Conservation (phyloP, 2,888 invertebrate species). For the Platycheirus rosarum region DNA sequence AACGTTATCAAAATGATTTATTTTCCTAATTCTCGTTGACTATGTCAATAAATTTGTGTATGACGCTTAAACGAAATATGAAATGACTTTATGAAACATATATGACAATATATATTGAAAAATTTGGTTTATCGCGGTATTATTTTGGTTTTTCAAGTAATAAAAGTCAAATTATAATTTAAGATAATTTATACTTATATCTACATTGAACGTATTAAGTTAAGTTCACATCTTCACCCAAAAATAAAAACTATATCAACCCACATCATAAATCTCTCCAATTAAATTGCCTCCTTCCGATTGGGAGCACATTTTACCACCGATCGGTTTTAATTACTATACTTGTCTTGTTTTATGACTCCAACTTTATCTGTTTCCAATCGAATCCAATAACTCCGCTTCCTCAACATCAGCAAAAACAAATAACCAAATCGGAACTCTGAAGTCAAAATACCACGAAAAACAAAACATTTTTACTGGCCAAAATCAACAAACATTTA, state of each 20-base stretch:
- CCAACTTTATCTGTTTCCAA: constrained; percentile 47
- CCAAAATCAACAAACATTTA: constrained; percentile 61
- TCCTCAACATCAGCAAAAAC: constrained; percentile 28
- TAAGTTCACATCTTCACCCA: no score
- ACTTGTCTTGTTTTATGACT: constrained; percentile 20
- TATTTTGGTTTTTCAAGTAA: no score
- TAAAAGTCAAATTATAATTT: no score
- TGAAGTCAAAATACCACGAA: constrained; percentile 1
- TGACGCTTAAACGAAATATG: no score
- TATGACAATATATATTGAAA: no score
- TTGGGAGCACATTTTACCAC: constrained; percentile 9
- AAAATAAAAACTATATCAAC: background rate
- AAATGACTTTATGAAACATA: no score
- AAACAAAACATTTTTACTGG: constrained; percentile 56
- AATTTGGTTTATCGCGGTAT: no score
- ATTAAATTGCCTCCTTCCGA: constrained; percentile 11
- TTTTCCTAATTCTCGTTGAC: no score
- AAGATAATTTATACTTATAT: no score
- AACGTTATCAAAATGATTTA: no score
- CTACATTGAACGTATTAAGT: no score
- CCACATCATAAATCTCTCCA: constrained; percentile 2
- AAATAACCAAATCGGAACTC: constrained; percentile 42
- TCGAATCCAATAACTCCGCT: constrained; percentile 49
- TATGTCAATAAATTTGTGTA: no score
- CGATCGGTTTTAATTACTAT: constrained; percentile 38